Evolutionary conservation across 2,888 invertebrate species (phyloP).

Genomic region (Prionchulus punctatus): DNA sequence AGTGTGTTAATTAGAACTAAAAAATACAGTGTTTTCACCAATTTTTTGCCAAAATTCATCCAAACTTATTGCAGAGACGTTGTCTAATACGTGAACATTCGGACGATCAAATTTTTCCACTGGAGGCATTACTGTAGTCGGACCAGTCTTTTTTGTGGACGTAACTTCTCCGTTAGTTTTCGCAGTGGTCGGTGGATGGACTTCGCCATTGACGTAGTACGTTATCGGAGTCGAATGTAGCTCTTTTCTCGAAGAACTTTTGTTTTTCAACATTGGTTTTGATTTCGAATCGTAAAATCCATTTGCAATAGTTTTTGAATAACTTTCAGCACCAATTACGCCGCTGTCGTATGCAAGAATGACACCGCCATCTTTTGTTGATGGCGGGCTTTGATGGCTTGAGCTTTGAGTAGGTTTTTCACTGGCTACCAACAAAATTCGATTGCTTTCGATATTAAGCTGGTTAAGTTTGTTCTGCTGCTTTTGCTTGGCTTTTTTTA

Average conservation of each 20-base stretch:
- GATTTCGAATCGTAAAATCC: no score
- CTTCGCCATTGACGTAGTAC: neutral
- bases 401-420: neutral
- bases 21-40: neutral
- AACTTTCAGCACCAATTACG: no score
- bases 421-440: neutral
- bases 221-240: neutral
- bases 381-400: no score
- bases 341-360: neutral
- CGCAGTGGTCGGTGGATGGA: neutral
- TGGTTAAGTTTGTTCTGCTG: neutral
- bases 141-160: neutral
- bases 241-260: no score
- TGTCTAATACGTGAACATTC: slow-evolving; percentile 20
- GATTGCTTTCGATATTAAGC: neutral
- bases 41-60: slow-evolving; percentile 22
- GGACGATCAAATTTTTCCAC: slow-evolving; percentile 20
- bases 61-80: slow-evolving; percentile 23
- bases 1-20: neutral
- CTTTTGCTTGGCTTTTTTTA: neutral
- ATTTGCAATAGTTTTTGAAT: no score
- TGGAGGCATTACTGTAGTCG: neutral
- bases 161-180: neutral
- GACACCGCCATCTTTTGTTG: neutral
- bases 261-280: no score